Evolutionary conservation across 2,113 vertebrate genomes (phyloP).

Genomic region (Prinia subflava): DNA sequence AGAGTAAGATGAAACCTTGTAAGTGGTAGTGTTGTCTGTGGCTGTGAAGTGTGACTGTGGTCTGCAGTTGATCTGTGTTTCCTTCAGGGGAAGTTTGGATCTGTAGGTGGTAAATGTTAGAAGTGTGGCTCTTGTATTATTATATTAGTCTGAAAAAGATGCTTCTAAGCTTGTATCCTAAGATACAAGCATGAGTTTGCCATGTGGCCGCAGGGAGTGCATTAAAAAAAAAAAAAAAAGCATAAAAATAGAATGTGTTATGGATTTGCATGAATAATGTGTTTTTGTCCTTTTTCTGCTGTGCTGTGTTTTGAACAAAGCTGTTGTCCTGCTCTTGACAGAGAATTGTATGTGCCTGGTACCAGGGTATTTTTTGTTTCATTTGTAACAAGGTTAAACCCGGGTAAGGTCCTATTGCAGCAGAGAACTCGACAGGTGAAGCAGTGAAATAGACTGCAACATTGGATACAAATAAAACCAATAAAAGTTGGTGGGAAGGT

Average conservation of each 20-base stretch:
- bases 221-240: neutral
- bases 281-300: neutral
- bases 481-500: neutral
- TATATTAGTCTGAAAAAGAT: neutral
- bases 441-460: neutral
- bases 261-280: neutral
- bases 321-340: neutral
- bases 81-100: neutral
- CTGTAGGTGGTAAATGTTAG: neutral
- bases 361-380: neutral
- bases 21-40: conserved; percentile 93
- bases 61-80: conserved; percentile 64
- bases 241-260: neutral
- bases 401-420: neutral
- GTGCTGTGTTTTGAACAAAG: neutral
- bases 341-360: neutral
- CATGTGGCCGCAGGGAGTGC: accelerated
- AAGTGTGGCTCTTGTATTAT: neutral
- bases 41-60: conserved; percentile 81
- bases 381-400: neutral
- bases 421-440: neutral
- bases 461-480: neutral
- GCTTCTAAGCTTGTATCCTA: neutral
- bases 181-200: neutral
- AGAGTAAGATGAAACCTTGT: conserved; percentile 99